Conservation (phyloP, 2,888 invertebrate species). For the Cosmia pyralina region DNA sequence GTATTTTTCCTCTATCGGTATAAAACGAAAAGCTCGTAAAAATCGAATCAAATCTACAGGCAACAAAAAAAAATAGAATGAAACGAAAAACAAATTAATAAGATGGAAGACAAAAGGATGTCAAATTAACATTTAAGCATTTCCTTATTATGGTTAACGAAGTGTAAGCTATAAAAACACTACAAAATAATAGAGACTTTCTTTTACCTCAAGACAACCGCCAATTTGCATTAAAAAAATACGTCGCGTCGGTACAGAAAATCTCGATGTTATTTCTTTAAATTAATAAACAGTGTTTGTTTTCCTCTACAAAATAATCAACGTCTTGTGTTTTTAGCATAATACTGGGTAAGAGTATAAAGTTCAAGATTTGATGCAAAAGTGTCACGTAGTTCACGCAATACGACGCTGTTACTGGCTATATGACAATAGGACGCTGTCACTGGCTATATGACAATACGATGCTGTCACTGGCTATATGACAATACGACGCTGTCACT, state of each 20-base stretch:
- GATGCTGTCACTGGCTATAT: constrained; percentile 17
- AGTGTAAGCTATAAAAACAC: constrained; percentile 27
- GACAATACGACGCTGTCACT: not conserved
- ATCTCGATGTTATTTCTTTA: constrained; percentile 13
- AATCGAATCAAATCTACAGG: constrained; percentile 14
- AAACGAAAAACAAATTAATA: constrained; percentile 27
- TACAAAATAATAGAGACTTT: constrained; percentile 12
- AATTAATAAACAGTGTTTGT: constrained; percentile 15
- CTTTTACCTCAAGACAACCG: constrained; percentile 1
- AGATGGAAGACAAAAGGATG: not conserved
- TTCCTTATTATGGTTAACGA: constrained; percentile 9
- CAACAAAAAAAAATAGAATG: constrained; percentile 12
- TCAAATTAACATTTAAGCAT: constrained; percentile 23
- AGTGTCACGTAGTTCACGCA: constrained; percentile 2
- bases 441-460: not conserved
- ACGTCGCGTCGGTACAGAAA: not conserved
- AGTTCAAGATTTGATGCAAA: constrained; percentile 7
- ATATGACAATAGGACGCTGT: not conserved
- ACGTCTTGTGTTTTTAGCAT: constrained; percentile 8
- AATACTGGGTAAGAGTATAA: constrained; percentile 3
- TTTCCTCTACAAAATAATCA: constrained; percentile 19
- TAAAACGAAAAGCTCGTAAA: constrained; percentile 24
- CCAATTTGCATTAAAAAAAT: constrained; percentile 33
- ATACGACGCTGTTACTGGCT: constrained; percentile 12
- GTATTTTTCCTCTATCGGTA: constrained; percentile 1